These are phyloP conservation scores for Diplodus puntazzo DNA, from an alignment of 2,797 vertebrate genomes.

Conservation along the genomic window DNA sequence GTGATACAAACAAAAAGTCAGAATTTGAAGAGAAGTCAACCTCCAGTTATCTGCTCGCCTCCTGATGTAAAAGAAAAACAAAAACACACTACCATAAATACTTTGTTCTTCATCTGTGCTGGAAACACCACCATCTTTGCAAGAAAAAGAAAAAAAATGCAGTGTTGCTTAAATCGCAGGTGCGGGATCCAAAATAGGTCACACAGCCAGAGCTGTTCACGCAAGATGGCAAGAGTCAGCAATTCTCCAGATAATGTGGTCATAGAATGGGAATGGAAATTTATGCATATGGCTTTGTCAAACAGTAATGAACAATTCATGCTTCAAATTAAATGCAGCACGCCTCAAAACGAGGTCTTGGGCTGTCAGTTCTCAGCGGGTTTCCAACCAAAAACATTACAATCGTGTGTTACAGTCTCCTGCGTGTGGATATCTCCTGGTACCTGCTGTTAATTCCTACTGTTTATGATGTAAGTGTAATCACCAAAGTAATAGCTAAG, in stretches of 20 bases:
- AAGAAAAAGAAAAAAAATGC: constrained; percentile 29
- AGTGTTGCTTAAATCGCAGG: constrained; percentile 28
- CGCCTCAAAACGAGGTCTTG: background rate
- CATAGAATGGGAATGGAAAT: constrained; percentile 26
- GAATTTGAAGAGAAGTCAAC: constrained; percentile 11
- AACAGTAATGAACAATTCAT: constrained; percentile 16
- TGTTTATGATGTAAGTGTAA: too few relatives aligned
- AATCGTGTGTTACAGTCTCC: background rate
- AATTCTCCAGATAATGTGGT: constrained; percentile 16
- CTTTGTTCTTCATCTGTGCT: constrained; percentile 9
- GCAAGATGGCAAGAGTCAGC: constrained; percentile 37
- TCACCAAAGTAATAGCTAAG: background rate
- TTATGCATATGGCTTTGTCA: background rate
- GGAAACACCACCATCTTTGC: constrained; percentile 20
- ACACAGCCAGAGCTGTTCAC: constrained; percentile 31
- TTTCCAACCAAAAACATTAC: background rate
- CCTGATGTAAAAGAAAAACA: constrained; percentile 16
- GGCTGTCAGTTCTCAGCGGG: background rate
- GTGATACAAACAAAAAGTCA: constrained; percentile 28
- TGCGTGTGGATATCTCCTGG: background rate
- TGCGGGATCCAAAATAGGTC: constrained; percentile 57
- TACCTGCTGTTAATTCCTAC: too few relatives aligned
- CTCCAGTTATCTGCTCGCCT: constrained; percentile 14
- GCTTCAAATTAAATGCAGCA: background rate
- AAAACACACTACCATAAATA: constrained; percentile 24